These are phyloP conservation scores for Noctua pronuba DNA, from an alignment of 2,888 invertebrate genomes.

Conservation along the genomic window DNA sequence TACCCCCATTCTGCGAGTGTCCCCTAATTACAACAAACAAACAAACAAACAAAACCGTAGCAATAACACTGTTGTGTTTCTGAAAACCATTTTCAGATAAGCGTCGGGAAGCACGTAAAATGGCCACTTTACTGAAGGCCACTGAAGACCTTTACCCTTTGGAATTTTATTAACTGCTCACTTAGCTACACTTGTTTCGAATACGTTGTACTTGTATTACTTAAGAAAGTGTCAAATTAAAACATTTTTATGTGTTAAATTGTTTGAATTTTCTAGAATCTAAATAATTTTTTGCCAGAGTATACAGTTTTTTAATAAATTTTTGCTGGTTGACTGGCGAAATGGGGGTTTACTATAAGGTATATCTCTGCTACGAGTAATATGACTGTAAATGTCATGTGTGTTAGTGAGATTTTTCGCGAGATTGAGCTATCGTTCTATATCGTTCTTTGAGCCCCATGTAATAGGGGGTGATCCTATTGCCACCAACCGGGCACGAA, in stretches of 20 bases:
- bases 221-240: conserved; percentile 26
- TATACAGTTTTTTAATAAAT: neutral
- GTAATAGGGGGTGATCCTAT: too few species aligned
- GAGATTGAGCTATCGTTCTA: too few species aligned
- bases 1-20: conserved; percentile 32
- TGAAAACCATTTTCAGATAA: conserved; percentile 74
- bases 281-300: neutral
- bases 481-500: too few species aligned
- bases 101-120: conserved; percentile 63
- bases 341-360: neutral
- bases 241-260: neutral
- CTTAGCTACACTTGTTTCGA: conserved; percentile 55
- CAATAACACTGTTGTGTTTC: conserved; percentile 65
- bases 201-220: conserved; percentile 42
- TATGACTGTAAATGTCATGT: too few species aligned
- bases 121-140: conserved; percentile 70
- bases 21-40: conserved; percentile 54
- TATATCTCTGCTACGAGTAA: neutral
- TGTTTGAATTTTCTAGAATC: neutral
- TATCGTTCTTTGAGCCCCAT: too few species aligned
- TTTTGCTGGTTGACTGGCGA: neutral
- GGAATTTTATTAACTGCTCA: conserved; percentile 71
- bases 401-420: neutral
- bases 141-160: conserved; percentile 66
- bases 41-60: conserved; percentile 59